Conservation (phyloP, 2,113 vertebrate genomes). For the Leptocoma aspasia region DNA sequence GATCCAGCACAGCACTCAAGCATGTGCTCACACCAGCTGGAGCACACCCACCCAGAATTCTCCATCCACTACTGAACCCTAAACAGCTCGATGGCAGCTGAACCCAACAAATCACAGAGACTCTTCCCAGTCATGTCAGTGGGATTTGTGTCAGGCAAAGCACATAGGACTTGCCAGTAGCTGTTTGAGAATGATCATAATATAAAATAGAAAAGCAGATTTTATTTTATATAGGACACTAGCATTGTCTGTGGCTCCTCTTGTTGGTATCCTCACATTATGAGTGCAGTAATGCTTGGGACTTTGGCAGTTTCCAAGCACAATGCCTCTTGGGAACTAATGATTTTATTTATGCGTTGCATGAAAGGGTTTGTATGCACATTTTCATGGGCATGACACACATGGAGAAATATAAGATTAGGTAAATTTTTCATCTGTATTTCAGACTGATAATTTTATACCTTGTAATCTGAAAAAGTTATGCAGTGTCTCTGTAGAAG, state of each 20-base stretch:
- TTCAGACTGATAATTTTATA: background rate
- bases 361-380: background rate
- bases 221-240: background rate
- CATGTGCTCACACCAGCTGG: background rate
- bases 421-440: background rate
- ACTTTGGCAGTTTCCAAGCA: background rate
- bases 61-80: background rate
- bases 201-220: background rate
- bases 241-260: background rate
- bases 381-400: background rate
- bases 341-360: background rate
- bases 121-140: background rate
- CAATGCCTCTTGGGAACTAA: background rate
- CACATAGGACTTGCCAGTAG: background rate
- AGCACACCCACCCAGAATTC: background rate
- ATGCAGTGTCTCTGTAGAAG: background rate
- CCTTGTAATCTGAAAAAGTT: background rate
- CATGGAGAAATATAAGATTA: background rate
- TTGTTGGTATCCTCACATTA: background rate
- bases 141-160: background rate
- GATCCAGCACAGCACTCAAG: background rate
- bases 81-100: background rate
- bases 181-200: background rate
- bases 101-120: background rate
- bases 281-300: background rate